These are phyloP conservation scores for Xenus cinereus DNA, from an alignment of 2,113 vertebrate species.

Conservation along the genomic window DNA sequence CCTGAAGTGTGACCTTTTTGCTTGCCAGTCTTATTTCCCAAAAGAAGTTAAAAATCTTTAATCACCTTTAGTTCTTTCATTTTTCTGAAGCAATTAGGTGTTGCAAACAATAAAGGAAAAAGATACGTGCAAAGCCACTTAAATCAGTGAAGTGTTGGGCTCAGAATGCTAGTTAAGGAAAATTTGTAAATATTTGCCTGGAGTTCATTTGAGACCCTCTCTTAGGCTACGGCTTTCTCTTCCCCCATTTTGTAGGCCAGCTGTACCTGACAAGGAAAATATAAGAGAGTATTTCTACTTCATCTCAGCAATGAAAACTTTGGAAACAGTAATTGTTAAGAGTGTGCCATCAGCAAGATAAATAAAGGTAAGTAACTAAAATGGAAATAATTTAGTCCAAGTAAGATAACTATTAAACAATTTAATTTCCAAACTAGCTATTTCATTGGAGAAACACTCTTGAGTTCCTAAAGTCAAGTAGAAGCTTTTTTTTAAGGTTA, in stretches of 20 bases:
- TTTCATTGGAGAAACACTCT: slow-evolving; percentile 47
- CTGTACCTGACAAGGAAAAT: background rate
- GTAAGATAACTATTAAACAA: too few species aligned
- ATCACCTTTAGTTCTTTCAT: background rate
- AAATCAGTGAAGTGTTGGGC: background rate
- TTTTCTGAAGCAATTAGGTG: background rate
- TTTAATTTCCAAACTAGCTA: too few species aligned
- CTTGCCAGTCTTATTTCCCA: background rate
- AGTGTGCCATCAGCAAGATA: background rate
- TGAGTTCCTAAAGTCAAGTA: slow-evolving; percentile 35
- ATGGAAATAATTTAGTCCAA: slow-evolving; percentile 9
- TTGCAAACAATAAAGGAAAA: background rate
- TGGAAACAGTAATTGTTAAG: slow-evolving; percentile 28
- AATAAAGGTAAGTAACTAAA: slow-evolving; percentile 34
- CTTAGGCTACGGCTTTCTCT: background rate
- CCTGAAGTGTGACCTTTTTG: background rate
- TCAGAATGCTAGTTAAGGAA: background rate
- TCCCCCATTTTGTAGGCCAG: background rate
- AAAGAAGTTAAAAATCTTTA: background rate
- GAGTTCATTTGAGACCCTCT: background rate
- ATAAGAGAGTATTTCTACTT: background rate
- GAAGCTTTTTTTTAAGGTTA: slow-evolving; percentile 46
- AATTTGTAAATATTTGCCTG: background rate
- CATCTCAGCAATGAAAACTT: slow-evolving; percentile 14
- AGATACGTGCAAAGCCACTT: background rate